A percentile compares a stretch with the other conserved stretches of the same genome.
These are phyloP conservation scores for Campopleginae sp. DNA, from an alignment of 2,888 invertebrate genomes.

Conservation along the genomic window DNA sequence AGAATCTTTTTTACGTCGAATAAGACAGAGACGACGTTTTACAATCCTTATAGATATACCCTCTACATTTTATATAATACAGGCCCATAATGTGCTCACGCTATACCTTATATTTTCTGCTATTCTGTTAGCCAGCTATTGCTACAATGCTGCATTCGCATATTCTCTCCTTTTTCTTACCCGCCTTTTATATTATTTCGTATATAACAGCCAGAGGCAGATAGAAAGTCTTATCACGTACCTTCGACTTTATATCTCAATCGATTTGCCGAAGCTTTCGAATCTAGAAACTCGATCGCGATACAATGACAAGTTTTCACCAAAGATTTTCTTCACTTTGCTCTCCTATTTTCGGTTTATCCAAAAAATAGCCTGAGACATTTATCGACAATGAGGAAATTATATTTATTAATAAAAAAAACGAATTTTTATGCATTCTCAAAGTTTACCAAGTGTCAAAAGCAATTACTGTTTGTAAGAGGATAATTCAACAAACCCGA, in stretches of 20 bases:
- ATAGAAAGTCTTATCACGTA: slow-evolving; percentile 62
- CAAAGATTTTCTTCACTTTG: not conserved
- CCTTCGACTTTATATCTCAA: slow-evolving; percentile 44
- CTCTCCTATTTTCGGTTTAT: slow-evolving; percentile 1
- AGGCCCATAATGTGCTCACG: slow-evolving; percentile 40
- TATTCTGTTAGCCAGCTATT: slow-evolving; percentile 50
- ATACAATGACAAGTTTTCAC: slow-evolving; percentile 28
- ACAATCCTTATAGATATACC: slow-evolving; percentile 10
- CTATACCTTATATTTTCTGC: slow-evolving; percentile 46
- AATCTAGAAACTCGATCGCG: slow-evolving; percentile 18
- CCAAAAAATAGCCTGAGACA: not conserved
- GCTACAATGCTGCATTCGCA: slow-evolving; percentile 31
- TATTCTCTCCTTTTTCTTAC: slow-evolving; percentile 46
- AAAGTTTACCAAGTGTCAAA: not conserved
- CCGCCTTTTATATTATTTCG: slow-evolving; percentile 18
- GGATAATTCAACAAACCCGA: not conserved
- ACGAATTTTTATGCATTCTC: not conserved
- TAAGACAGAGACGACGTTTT: not conserved
- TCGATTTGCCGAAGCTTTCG: slow-evolving; percentile 35
- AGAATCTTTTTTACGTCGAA: slow-evolving; percentile 25
- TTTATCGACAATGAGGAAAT: not conserved
- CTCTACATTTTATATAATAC: slow-evolving; percentile 15
- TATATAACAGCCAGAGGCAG: not conserved
- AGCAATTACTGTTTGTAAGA: not conserved
- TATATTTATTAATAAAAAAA: not conserved